Base-by-base conservation (phyloP, 2,888 invertebrate species). In the Cerastis rubricosa region DNA sequence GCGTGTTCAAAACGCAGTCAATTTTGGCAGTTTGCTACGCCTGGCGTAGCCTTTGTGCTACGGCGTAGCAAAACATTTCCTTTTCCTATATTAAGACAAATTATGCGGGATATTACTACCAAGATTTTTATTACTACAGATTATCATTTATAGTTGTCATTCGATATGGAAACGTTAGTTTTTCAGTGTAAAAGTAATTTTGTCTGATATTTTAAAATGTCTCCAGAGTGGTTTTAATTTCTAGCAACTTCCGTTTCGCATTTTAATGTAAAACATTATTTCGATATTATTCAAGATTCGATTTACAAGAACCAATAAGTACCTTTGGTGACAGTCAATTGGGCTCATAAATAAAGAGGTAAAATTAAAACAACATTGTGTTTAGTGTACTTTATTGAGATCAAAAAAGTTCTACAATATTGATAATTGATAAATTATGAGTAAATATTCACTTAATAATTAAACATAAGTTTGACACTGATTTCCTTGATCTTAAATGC, bases 401-500 rank as follows among this genome's bases (percentile, higher is more conserved):
- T 59, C 71, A n/a, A 49, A 2, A 63, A 72, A 82, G 11, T 59
- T 49, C 22, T 82, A 82, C 59, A 85, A 72, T 67, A 76, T 19
- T 35, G 45, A 51, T 68, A 17, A 45, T 3, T 63, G 29, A 75
- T 45, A n/a, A 7, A 25, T 29, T 14, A 70, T 35, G 57, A 69
- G 49, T 79, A 57, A 45, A 29, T 11, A 35, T n/a, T 25, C 51
- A 61, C 4, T 80, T 19, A 69, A 12, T 47, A 43, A 45, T 51
- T 59, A 14, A 22, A 40, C 22, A n/a, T 14, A 40, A 35, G 11
- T 40, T 51, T 61, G 35, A 54, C 40, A 66, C 14, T 49, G 75
- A 47, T 51, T 63, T 47, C 45, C 14, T 76, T 57, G n/a, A 49
- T 65, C 8, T 35, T 35, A 45, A 35, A 51, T 76, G 7, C 17